Percentiles rank a stretch among this genome's conserved stretches.
phyloP scores from a whole-genome alignment of 2,888 invertebrate species.

The Nasonia oneida region DNA sequence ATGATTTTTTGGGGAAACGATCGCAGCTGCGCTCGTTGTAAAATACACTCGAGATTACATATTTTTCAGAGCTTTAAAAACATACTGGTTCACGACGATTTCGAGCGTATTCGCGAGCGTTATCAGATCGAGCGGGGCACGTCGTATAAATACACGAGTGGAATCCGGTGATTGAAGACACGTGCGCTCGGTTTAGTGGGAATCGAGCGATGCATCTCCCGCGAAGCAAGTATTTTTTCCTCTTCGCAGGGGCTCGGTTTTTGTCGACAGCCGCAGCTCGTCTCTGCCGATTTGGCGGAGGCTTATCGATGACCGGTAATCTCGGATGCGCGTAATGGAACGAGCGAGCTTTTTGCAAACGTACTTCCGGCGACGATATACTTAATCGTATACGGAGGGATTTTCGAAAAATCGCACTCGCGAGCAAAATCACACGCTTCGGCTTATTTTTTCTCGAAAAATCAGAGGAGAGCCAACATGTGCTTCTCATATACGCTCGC shows the following conservation, averaged over 20 bases:
- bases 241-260: neutral
- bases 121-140: constrained; percentile 64
- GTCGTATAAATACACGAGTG: neutral
- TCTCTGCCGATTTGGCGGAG: neutral
- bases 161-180: constrained; percentile 56
- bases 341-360: neutral
- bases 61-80: neutral
- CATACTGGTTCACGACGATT: neutral
- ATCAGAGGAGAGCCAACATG: neutral
- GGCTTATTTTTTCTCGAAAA: neutral
- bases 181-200: constrained; percentile 22
- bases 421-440: too few species aligned
- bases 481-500: constrained; percentile 8
- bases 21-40: too few species aligned
- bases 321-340: neutral
- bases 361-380: too few species aligned
- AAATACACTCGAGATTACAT: too few species aligned
- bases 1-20: too few species aligned
- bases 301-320: constrained; percentile 51
- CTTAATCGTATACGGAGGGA: too few species aligned
- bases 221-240: neutral
- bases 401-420: too few species aligned
- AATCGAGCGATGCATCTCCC: constrained; percentile 3
- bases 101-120: constrained; percentile 45
- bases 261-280: neutral